Evolutionary conservation across 1,140 invertebrate species (phyloP).

Genomic region (Aricia agestis): DNA sequence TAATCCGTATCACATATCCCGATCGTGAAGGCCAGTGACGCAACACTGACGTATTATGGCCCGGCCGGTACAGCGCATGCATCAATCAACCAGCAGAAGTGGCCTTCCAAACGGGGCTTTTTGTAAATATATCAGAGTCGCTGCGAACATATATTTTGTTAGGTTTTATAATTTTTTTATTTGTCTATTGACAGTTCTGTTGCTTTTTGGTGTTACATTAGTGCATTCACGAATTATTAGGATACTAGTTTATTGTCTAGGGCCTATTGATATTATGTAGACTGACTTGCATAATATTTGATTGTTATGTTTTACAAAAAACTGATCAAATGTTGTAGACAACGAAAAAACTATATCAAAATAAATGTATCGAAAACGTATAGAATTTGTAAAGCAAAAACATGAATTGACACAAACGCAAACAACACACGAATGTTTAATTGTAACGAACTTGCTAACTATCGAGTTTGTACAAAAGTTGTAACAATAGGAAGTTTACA

Average conservation of each 20-base stretch:
- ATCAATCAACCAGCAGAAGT: conserved; percentile 36
- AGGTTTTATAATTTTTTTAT: not conserved
- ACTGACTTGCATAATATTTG: too few relatives aligned
- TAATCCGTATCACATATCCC: conserved; percentile 34
- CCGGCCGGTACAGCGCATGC: conserved; percentile 29
- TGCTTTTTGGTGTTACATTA: too few relatives aligned
- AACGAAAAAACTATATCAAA: not conserved
- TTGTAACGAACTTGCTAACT: conserved; percentile 14
- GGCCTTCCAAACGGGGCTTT: conserved; percentile 29
- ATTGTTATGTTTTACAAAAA: too few relatives aligned
- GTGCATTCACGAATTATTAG: not conserved
- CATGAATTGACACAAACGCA: not conserved
- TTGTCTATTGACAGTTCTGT: too few relatives aligned
- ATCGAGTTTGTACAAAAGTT: conserved; percentile 22
- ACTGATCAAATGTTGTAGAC: too few relatives aligned
- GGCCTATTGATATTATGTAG: too few relatives aligned
- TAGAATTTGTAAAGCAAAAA: conserved; percentile 10
- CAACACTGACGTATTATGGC: conserved; percentile 31
- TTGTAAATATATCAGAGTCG: conserved; percentile 32
- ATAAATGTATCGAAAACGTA: not conserved
- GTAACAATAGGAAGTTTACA: conserved; percentile 16
- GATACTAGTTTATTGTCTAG: too few relatives aligned
- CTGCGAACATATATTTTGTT: conserved; percentile 26
- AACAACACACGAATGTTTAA: not conserved
- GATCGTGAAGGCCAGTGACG: conserved; percentile 30